Evolutionary conservation across 2,113 vertebrate genomes (phyloP), one percentile per base, ranked within the genome.

Genomic region (Toxostoma redivivum): DNA sequence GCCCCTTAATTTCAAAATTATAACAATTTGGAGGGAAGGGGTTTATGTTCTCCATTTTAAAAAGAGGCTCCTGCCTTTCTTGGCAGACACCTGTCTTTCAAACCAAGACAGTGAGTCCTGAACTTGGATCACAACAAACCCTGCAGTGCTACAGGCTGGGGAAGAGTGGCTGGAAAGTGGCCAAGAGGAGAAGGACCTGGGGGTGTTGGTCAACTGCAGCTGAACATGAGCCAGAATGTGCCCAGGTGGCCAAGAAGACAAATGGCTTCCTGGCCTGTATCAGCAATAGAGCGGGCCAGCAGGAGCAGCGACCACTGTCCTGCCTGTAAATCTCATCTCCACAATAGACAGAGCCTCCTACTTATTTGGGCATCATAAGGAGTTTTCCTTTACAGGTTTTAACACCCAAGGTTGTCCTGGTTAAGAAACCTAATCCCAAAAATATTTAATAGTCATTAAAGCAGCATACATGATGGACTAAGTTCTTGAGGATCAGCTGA

Each of bases 401-500:
- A 61, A 62, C 15, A 66, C 15, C 4, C 22, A 50, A 37, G 11
- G 6, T 44, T 53, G 18, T 18, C 28, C 9, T 16, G 30, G 20
- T 25, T 86, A 89, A 54, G 38, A 71, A 12, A 76, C 4, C 13
- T 33, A 72, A 67, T 40, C 83, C 10, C 7, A 83, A 57, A 91
- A 47, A n/a, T 8, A 44, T 16, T 64, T 72, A 72, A 54, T 12
- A 61, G 11, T 31, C 5, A 51, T 35, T 60, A 61, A 65, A 73
- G 20, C 8, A 51, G 37, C 24, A 20, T 3, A 27, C 0, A 1
- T 11, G 18, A 65, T 15, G 3, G 27, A 48, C 27, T 44, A 19
- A 30, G 9, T 38, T 88, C 21, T 51, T 1, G 3, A 1, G 1
- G 9, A 7, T 31, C 42, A 76, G 42, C 27, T 70, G n/a, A 58